Base-by-base conservation (phyloP, 2,888 invertebrate genomes). In the Trisateles emortualis region DNA sequence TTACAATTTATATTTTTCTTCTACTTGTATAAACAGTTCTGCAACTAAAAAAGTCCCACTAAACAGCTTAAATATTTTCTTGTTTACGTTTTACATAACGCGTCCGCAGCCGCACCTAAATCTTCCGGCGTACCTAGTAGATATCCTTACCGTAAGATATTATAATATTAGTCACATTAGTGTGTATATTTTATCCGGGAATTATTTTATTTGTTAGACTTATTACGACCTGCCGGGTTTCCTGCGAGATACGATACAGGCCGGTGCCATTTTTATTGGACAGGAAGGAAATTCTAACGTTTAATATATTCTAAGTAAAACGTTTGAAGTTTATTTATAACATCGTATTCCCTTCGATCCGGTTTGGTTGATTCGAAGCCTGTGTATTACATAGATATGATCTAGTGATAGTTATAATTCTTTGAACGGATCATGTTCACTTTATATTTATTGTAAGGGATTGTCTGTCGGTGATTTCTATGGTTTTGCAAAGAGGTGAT, bases 131-230 rank as follows among this genome's bases (percentile, higher is more conserved):
- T 85, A 85, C 82, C 88, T 88, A 88, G 87, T 86, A 90, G 90
- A 90, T 86, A 86, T 85, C 88, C 90, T 87, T 87, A 82, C 78
- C 78, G 78, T 83, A 80, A 85, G 89, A 87, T 90, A 91, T 90
- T 92, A 90, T 86, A 90, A 92, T 92, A 92, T 92, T 91, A 89
- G 90, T 89, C 88, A 87, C 90, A 92, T 91, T 92, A 92, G 90
- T 88, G 85, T 86, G 84, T 86, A 84, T 91, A 91, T 87, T 89
- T 90, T 86, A 88, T 83, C 79, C 78, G 78, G 78, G 83, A 90
- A 91, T 91, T 90, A 92, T 92, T 91, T 90, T 91, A 92, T 91
- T 88, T 83, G 86, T 87, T 86, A 86, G 85, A 90, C 88, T 89
- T 90, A 89, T 88, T 88, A 87, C 87, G 88, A 85, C 87, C 84